Evolutionary conservation across 2,888 invertebrate genomes (phyloP).

Genomic region (Sphinx pinastri): DNA sequence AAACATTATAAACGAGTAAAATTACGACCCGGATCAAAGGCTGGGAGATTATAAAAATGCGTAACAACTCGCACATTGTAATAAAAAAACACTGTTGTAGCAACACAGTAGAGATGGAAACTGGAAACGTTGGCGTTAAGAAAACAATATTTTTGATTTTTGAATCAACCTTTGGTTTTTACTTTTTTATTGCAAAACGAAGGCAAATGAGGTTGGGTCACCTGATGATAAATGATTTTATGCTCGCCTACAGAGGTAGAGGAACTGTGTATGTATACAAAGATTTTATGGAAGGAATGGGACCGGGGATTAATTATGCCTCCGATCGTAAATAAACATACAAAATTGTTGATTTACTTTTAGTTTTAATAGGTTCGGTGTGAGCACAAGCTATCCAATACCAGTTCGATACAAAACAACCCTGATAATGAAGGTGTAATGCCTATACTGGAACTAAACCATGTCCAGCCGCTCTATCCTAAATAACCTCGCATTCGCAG

Average conservation of each 20-base stretch:
- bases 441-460: constrained; percentile 1
- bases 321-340: too few relatives aligned
- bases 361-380: not conserved
- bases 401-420: not conserved
- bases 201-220: too few relatives aligned
- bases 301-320: too few relatives aligned
- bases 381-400: not conserved
- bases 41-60: constrained; percentile 24
- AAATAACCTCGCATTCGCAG: constrained; percentile 40
- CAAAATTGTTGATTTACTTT: too few relatives aligned
- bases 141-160: not conserved
- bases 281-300: too few relatives aligned
- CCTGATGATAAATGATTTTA: too few relatives aligned
- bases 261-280: too few relatives aligned
- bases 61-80: constrained; percentile 28
- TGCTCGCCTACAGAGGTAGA: too few relatives aligned
- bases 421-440: not conserved
- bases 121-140: not conserved
- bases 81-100: constrained; percentile 25
- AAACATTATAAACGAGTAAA: constrained; percentile 21
- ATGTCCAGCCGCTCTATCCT: not conserved
- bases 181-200: too few relatives aligned
- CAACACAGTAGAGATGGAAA: constrained; percentile 12
- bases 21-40: constrained; percentile 29
- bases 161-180: not conserved